A percentile compares a stretch with the other conserved stretches of the same genome.
phyloP scores from a whole-genome alignment of 2,797 vertebrate species.

The Petrocephalus schoutedeni region DNA sequence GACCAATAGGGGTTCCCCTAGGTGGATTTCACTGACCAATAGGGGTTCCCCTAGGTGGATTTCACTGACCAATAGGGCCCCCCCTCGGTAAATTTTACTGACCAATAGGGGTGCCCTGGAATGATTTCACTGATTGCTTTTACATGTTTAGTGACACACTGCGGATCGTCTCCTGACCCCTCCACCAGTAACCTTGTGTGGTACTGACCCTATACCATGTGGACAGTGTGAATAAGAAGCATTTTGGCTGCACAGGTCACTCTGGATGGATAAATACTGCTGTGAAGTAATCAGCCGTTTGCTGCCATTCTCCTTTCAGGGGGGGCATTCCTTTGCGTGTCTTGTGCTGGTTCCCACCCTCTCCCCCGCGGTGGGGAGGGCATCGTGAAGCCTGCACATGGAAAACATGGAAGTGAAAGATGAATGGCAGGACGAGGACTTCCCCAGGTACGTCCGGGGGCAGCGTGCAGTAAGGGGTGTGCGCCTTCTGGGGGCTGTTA shows the following conservation, averaged over 20 bases:
- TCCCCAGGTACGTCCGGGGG: not conserved
- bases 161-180: not conserved
- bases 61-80: not conserved
- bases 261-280: not conserved
- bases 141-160: not conserved
- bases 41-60: not conserved
- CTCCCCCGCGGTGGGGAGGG: not conserved
- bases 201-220: not conserved
- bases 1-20: not conserved
- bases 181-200: not conserved
- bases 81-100: not conserved
- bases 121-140: not conserved
- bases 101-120: not conserved
- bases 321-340: not conserved
- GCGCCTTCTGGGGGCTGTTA: not conserved
- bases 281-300: not conserved
- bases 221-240: not conserved
- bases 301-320: not conserved
- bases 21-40: not conserved
- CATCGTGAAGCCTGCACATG: not conserved
- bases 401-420: slow-evolving; percentile 19
- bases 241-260: not conserved
- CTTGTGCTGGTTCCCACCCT: not conserved
- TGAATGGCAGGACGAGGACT: slow-evolving; percentile 14
- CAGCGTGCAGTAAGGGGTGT: not conserved